Percentiles rank a stretch among this genome's conserved stretches.
These are phyloP conservation scores for Malachius bipustulatus DNA, from an alignment of 2,888 invertebrate genomes.

Conservation along the genomic window DNA sequence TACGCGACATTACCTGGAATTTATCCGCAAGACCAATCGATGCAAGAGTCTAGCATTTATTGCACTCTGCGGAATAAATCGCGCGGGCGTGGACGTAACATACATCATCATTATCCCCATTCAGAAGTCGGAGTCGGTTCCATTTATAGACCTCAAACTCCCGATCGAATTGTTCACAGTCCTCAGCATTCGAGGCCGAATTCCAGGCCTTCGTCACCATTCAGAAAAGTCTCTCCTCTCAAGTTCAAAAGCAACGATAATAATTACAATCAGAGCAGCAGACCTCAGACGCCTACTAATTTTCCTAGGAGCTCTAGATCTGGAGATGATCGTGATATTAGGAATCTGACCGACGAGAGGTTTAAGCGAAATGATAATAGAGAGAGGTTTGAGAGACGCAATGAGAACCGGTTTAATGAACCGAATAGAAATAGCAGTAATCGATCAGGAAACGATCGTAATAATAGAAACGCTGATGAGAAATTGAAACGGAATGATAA, in stretches of 20 bases:
- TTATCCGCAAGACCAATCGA: neutral
- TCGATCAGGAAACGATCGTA: neutral
- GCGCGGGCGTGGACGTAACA: constrained; percentile 47
- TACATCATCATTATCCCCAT: constrained; percentile 42
- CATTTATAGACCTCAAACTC: constrained; percentile 35
- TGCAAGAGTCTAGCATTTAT: constrained; percentile 37
- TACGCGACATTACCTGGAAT: constrained; percentile 1
- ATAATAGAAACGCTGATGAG: constrained; percentile 1
- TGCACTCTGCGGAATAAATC: constrained; percentile 47
- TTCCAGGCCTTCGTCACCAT: constrained; percentile 24
- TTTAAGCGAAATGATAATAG: neutral
- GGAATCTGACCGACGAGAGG: neutral
- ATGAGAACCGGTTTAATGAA: too few species aligned
- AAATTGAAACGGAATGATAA: neutral
- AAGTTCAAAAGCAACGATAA: constrained; percentile 6
- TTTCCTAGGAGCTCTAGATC: constrained; percentile 15
- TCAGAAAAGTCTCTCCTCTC: too few species aligned
- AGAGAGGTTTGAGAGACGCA: too few species aligned
- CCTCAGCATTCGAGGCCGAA: constrained; percentile 31
- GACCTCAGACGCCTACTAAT: constrained; percentile 25
- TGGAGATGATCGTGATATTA: neutral
- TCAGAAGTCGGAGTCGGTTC: constrained; percentile 26
- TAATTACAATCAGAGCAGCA: constrained; percentile 19
- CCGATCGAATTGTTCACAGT: constrained; percentile 33
- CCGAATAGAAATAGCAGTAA: too few species aligned